These are phyloP conservation scores for Dicerorhinus sumatrensis DNA, from an alignment of 2,113 vertebrate genomes.

Conservation along the genomic window DNA sequence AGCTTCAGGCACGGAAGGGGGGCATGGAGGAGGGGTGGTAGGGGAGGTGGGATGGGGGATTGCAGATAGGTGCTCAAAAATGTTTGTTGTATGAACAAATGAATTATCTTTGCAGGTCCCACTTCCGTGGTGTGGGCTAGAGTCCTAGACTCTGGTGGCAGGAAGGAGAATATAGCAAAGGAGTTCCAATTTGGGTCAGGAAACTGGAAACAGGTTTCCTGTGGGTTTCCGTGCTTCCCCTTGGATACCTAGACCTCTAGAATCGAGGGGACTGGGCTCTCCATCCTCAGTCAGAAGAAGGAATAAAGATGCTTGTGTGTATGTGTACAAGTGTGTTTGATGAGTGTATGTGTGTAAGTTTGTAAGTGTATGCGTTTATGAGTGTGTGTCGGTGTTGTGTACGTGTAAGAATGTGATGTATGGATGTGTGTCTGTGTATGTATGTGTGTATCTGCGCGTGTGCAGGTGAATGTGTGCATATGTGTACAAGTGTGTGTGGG, in stretches of 20 bases:
- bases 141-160: background rate
- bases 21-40: too few species aligned
- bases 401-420: background rate
- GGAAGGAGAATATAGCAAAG: background rate
- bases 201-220: background rate
- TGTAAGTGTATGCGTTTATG: background rate
- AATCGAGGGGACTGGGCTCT: background rate
- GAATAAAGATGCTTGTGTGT: background rate
- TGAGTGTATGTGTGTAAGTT: background rate
- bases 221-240: background rate
- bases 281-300: constrained; percentile 21
- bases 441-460: background rate
- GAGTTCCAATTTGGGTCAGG: background rate
- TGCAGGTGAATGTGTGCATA: background rate
- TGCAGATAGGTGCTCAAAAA: background rate
- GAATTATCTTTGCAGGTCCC: background rate
- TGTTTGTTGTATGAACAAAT: background rate
- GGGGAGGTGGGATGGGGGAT: background rate
- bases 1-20: background rate
- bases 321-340: background rate
- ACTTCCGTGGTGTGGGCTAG: background rate
- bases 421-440: background rate
- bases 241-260: background rate
- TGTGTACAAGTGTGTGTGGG: background rate
- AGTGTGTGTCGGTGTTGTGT: background rate